These are phyloP conservation scores for Eristalis intricaria DNA, from an alignment of 2,888 invertebrate genomes.

Conservation along the genomic window DNA sequence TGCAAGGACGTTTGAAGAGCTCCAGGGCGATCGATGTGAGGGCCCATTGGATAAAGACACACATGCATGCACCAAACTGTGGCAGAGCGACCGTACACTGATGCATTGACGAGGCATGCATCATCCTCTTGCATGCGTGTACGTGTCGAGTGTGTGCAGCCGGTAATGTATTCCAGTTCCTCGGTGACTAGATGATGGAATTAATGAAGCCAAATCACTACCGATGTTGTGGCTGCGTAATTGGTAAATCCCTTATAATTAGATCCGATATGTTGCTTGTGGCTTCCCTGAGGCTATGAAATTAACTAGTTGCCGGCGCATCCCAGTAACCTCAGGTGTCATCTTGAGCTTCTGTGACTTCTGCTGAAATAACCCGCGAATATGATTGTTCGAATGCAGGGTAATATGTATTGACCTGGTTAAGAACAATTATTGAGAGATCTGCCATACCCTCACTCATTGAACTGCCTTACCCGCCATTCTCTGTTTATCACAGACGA, in stretches of 20 bases:
- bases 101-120: conserved; percentile 5
- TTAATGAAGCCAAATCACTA: conserved; percentile 16
- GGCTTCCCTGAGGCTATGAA: background rate
- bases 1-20: background rate
- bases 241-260: background rate
- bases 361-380: too few relatives aligned
- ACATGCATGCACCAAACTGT: conserved; percentile 6
- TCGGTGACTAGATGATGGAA: background rate
- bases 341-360: background rate
- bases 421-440: background rate
- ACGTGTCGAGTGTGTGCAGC: background rate
- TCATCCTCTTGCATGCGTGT: background rate
- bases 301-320: background rate
- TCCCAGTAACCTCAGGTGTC: background rate
- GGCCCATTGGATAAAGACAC: conserved; percentile 10
- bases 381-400: background rate
- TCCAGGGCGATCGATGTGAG: conserved; percentile 26
- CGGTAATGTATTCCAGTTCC: background rate
- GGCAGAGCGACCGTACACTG: background rate
- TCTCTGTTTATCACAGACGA: background rate
- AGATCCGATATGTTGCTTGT: background rate
- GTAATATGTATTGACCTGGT: background rate
- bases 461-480: background rate
- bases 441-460: background rate
- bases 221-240: background rate